A percentile compares a stretch with the other conserved stretches of the same genome.
phyloP scores from a whole-genome alignment of 2,888 invertebrate species.

The Crocallis elinguaria region DNA sequence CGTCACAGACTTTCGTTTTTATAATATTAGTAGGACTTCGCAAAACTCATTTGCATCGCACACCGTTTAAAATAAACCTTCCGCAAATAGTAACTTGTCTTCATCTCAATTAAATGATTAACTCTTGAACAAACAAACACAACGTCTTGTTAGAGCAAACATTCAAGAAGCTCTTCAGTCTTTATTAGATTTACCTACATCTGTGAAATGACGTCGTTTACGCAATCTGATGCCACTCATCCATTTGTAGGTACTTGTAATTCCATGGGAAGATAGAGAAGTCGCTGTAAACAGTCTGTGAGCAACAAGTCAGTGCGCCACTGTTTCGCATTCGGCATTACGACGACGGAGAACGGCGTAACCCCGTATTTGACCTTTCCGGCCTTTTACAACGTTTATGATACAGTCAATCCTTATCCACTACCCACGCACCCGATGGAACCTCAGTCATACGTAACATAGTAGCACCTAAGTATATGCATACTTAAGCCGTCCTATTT shows the following conservation, averaged over 20 bases:
- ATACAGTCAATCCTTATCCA: constrained; percentile 49
- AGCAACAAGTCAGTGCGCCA: constrained; percentile 72
- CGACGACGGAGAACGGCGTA: constrained; percentile 4
- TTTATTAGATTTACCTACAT: constrained; percentile 39
- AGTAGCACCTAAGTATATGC: no score
- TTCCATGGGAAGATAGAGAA: constrained; percentile 48
- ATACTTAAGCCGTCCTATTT: no score
- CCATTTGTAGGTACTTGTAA: constrained; percentile 38
- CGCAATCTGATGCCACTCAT: constrained; percentile 49
- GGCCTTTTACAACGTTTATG: constrained; percentile 58
- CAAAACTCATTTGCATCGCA: constrained; percentile 17
- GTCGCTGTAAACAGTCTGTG: constrained; percentile 63
- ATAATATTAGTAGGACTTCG: no score
- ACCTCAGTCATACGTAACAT: constrained; percentile 41
- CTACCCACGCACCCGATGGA: constrained; percentile 42
- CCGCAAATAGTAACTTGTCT: constrained; percentile 18
- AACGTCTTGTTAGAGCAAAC: constrained; percentile 22
- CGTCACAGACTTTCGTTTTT: no score
- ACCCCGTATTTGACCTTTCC: constrained; percentile 56
- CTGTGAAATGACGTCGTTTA: constrained; percentile 29
- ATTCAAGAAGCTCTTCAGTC: constrained; percentile 36
- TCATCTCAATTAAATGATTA: constrained; percentile 31
- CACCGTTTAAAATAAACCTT: constrained; percentile 23
- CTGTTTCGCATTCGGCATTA: constrained; percentile 26
- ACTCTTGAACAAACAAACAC: constrained; percentile 33